Evolutionary conservation across 2,888 invertebrate genomes (phyloP), one percentile per base, ranked within the genome.

Genomic region (Plemyria rubiginata): DNA sequence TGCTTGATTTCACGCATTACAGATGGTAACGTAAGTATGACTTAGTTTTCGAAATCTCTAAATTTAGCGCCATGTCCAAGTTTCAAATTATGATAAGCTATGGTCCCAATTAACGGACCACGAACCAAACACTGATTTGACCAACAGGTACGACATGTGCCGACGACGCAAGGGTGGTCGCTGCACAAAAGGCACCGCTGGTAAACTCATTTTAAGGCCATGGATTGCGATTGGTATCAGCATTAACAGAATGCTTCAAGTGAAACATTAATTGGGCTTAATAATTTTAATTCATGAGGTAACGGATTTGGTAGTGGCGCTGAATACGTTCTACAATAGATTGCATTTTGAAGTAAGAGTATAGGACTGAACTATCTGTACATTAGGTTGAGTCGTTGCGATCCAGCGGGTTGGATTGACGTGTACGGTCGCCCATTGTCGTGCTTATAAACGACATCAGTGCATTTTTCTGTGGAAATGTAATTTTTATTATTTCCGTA

Each of bases 181-280:
- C 94, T 98, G 98, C 95, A 98, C 98, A 87, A 97, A 98, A 95
- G 98, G 98, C 96, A 98, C 98, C 93, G 98, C 98, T 94, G 98
- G 98, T 98, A 98, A 96, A 95, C 93, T 85, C 76, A 80, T 82
- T 86, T 85, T 83, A 80, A 77, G 76, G 82, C 82, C 80, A 80
- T 82, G 80, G 79, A 77, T 81, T 82, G 85, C 81, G 77, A 82
- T 72, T 82, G 89, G 90, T 87, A 77, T 83, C 87, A 82, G 86
- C 85, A 89, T 90, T 92, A 92, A 92, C 92, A 81, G 85, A 85
- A 85, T 75, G 91, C 92, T 91, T 92, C 73, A 80, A 88, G 83
- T 86, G 83, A 88, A 79, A 82, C 80, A 80, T 80, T 85, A 88
- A 87, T 85, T 82, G 83, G 82, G 88, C 89, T 92, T 91, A 75